A percentile compares a stretch with the other conserved stretches of the same genome.
phyloP scores from a whole-genome alignment of 2,113 vertebrate species.

The Monopterus albus region DNA sequence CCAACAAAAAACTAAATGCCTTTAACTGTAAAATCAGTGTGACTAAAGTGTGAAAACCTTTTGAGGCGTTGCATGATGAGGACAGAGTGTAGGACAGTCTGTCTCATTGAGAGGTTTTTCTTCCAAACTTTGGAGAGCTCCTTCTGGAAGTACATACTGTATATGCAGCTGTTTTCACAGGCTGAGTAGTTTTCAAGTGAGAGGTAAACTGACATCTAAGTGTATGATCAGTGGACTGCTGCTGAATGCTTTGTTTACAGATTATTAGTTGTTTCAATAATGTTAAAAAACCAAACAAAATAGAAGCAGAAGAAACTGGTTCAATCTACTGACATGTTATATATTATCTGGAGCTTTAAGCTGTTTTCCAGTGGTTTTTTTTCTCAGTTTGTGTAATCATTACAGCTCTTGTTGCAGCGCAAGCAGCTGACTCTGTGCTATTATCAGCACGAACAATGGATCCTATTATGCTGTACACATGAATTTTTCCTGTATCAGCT shows the following conservation, averaged over 20 bases:
- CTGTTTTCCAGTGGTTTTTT: too few relatives aligned
- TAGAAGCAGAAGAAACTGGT: too few relatives aligned
- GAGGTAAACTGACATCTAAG: not conserved
- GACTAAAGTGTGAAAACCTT: not conserved
- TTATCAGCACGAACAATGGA: constrained; percentile 51
- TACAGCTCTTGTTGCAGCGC: too few relatives aligned
- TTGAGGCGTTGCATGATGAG: not conserved
- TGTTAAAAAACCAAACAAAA: not conserved
- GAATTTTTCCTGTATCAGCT: constrained; percentile 15
- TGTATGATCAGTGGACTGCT: not conserved
- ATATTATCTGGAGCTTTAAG: too few relatives aligned
- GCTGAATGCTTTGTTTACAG: not conserved
- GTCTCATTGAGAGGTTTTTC: too few relatives aligned
- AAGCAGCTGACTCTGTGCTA: constrained; percentile 50
- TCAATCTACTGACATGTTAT: not conserved
- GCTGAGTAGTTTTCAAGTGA: too few relatives aligned
- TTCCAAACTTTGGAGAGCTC: too few relatives aligned
- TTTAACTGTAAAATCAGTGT: not conserved
- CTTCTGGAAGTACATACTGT: too few relatives aligned
- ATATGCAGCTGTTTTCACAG: not conserved
- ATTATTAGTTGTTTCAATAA: not conserved
- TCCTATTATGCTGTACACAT: constrained; percentile 49
- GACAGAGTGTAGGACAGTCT: not conserved
- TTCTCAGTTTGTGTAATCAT: too few relatives aligned
- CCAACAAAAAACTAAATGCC: too few relatives aligned